Percentiles rank a stretch among this genome's conserved stretches.
These are phyloP conservation scores for Erpornis zantholeuca DNA, from an alignment of 2,113 vertebrate species.

Conservation along the genomic window DNA sequence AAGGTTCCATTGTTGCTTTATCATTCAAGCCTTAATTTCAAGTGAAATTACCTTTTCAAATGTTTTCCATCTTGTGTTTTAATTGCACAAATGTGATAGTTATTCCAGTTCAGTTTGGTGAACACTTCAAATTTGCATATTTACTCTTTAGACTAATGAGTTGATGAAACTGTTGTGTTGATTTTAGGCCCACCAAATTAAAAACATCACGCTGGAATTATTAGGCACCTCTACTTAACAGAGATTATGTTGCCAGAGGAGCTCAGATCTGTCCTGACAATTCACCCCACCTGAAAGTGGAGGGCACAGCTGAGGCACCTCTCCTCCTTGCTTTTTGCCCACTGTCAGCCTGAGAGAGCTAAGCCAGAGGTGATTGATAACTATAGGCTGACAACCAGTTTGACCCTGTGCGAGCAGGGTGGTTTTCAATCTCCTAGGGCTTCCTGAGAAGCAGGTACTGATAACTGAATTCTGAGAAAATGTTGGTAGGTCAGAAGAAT, in stretches of 20 bases:
- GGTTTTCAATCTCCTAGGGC: not conserved
- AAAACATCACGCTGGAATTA: not conserved
- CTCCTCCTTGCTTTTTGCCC: not conserved
- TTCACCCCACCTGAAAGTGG: not conserved
- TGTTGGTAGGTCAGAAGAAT: not conserved
- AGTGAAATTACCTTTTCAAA: not conserved
- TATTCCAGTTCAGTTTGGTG: not conserved
- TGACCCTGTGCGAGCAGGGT: rapidly evolving
- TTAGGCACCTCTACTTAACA: not conserved
- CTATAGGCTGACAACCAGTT: not conserved
- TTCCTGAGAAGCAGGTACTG: not conserved
- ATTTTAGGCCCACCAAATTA: not conserved
- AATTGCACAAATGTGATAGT: not conserved
- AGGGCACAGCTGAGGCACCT: not conserved
- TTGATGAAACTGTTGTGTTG: not conserved
- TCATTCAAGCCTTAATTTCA: not conserved
- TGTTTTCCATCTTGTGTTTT: not conserved
- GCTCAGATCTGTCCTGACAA: not conserved
- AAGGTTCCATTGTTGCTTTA: not conserved
- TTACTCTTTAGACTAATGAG: not conserved
- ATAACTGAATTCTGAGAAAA: not conserved
- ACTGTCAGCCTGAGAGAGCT: not conserved
- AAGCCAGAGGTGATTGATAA: not conserved
- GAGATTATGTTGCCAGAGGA: not conserved
- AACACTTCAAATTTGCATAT: not conserved